These are phyloP conservation scores for Sus cebifrons DNA, from an alignment of 2,797 vertebrate species.

Conservation along the genomic window DNA sequence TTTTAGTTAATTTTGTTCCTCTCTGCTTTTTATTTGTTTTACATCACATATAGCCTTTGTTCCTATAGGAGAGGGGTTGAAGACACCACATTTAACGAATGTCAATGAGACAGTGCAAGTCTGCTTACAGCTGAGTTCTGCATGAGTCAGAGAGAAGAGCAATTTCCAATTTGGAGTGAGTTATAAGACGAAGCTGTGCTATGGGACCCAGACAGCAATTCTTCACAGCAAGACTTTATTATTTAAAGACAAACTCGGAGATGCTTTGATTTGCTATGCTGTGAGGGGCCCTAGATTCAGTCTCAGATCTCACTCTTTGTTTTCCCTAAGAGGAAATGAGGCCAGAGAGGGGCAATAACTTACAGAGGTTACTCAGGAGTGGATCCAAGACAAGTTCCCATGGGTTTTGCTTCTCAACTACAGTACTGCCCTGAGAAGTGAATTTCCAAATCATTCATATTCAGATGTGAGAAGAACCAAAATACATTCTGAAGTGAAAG, in stretches of 20 bases:
- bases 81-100: not conserved
- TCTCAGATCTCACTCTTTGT: slow-evolving; percentile 47
- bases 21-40: not conserved
- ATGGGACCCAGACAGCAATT: not conserved
- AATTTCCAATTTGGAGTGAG: not conserved
- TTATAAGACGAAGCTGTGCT: not conserved
- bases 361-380: not conserved
- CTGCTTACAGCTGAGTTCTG: not conserved
- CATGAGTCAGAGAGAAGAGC: not conserved
- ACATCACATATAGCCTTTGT: not conserved
- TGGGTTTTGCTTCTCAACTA: not conserved
- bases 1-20: not conserved
- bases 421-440: not conserved
- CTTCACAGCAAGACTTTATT: slow-evolving; percentile 40
- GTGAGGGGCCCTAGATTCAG: not conserved
- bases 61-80: not conserved
- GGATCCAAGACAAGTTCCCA: not conserved
- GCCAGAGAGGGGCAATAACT: not conserved
- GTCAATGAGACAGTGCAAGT: not conserved
- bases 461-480: slow-evolving; percentile 21
- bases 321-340: not conserved
- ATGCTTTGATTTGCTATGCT: slow-evolving; percentile 63
- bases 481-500: slow-evolving; percentile 41
- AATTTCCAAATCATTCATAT: slow-evolving; percentile 41
- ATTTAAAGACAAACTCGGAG: slow-evolving; percentile 29